A percentile compares a stretch with the other conserved stretches of the same genome.
Evolutionary conservation across 2,888 invertebrate species (phyloP).

Genomic region (Maniola hyperantus): DNA sequence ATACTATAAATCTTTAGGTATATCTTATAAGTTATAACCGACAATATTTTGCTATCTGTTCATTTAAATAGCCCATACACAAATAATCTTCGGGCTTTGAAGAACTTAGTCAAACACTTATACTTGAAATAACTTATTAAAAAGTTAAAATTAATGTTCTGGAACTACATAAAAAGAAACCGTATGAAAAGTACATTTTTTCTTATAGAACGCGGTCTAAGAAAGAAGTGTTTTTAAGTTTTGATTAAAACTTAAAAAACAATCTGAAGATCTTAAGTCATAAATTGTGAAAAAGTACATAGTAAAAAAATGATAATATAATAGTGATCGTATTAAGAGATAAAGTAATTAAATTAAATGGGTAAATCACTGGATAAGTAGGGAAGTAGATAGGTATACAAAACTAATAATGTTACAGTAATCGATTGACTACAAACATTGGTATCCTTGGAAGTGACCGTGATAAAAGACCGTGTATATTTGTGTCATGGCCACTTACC

Average conservation of each 20-base stretch:
- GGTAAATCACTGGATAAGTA: not conserved
- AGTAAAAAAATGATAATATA: too few relatives aligned
- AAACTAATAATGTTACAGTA: not conserved
- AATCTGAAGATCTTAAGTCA: too few relatives aligned
- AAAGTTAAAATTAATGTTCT: too few relatives aligned
- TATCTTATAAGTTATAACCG: not conserved
- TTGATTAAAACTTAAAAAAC: too few relatives aligned
- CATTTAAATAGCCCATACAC: not conserved
- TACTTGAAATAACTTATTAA: too few relatives aligned
- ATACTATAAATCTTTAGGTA: not conserved
- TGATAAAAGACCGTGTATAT: conserved; percentile 6
- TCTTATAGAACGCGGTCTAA: too few relatives aligned
- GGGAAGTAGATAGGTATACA: not conserved
- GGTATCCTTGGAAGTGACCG: conserved; percentile 12
- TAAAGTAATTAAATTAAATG: not conserved
- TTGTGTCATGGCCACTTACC: conserved; percentile 30
- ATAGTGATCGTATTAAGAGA: not conserved
- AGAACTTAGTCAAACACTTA: not conserved
- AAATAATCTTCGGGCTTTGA: not conserved
- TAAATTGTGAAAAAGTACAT: too few relatives aligned
- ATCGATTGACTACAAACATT: not conserved
- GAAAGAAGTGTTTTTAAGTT: too few relatives aligned
- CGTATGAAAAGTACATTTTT: too few relatives aligned
- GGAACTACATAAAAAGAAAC: too few relatives aligned
- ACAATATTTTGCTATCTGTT: not conserved